phyloP scores from a whole-genome alignment of 2,113 vertebrate species.

The human region DNA sequence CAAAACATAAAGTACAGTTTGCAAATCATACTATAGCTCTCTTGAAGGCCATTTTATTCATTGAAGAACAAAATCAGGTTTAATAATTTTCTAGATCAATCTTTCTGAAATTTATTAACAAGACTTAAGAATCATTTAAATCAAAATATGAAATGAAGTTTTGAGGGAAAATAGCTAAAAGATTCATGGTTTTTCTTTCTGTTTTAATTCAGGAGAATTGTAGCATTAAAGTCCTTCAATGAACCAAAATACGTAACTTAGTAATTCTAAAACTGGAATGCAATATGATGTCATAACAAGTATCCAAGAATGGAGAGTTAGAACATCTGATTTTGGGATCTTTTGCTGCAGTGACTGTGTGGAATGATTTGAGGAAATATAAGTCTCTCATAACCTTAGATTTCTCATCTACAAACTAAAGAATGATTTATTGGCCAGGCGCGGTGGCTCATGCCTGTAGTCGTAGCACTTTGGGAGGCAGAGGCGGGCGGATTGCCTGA shows the following conservation, averaged over 20 bases:
- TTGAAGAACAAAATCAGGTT: not conserved
- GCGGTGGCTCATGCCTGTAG: too few species aligned
- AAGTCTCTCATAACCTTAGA: not conserved
- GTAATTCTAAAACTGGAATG: not conserved
- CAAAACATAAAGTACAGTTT: not conserved
- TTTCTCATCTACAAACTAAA: conserved; percentile 26
- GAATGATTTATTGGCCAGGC: not conserved
- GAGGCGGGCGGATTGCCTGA: too few species aligned
- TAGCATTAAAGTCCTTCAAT: not conserved
- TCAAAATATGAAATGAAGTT: not conserved
- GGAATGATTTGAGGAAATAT: not conserved
- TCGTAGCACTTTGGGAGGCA: too few species aligned
- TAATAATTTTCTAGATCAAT: not conserved
- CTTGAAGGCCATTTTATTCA: not conserved
- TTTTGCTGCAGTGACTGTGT: not conserved
- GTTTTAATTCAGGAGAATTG: not conserved
- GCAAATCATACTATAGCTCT: not conserved
- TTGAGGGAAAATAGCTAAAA: not conserved
- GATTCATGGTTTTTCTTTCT: not conserved
- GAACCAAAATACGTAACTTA: not conserved
- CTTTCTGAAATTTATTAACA: not conserved
- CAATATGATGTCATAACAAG: not conserved
- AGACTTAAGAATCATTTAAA: not conserved
- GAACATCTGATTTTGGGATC: not conserved
- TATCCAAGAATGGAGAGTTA: not conserved